phyloP scores from a whole-genome alignment of 2,888 invertebrate genomes.

The Hypena proboscidalis region DNA sequence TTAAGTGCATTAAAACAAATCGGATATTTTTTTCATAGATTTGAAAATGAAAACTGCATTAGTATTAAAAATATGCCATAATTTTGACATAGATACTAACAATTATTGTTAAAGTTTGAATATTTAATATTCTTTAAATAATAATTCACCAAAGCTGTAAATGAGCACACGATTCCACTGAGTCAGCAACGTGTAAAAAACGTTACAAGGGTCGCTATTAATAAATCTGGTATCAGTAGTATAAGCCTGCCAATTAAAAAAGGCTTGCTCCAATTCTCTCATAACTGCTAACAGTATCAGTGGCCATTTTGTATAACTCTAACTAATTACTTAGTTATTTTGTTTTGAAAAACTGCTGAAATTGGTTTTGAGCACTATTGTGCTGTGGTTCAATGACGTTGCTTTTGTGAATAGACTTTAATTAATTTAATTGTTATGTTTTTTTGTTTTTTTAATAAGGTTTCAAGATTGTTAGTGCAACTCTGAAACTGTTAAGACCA shows the following conservation, averaged over 20 bases:
- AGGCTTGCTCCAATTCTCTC: slow-evolving; percentile 24
- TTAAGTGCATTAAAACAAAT: too few species aligned
- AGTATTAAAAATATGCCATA: too few species aligned
- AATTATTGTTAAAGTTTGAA: background rate
- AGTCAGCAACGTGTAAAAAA: slow-evolving; percentile 29
- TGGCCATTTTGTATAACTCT: slow-evolving; percentile 23
- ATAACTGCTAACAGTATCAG: slow-evolving; percentile 29
- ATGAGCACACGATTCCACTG: slow-evolving; percentile 9
- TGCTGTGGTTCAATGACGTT: background rate
- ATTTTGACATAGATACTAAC: too few species aligned
- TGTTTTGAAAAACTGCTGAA: background rate
- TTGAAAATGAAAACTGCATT: too few species aligned
- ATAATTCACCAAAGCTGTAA: slow-evolving; percentile 1
- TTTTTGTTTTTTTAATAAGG: too few species aligned
- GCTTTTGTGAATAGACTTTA: background rate
- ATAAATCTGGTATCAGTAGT: slow-evolving; percentile 31
- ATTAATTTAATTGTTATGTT: too few species aligned
- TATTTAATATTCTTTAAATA: background rate
- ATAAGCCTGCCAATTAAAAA: slow-evolving; percentile 34
- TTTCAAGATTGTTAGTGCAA: too few species aligned
- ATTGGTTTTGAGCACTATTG: background rate
- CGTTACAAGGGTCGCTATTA: slow-evolving; percentile 27
- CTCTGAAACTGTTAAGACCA: too few species aligned
- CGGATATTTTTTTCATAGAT: too few species aligned
- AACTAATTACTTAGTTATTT: slow-evolving; percentile 29